Base-by-base conservation (phyloP, 2,797 vertebrate species). In the Echeneis naucrates region DNA sequence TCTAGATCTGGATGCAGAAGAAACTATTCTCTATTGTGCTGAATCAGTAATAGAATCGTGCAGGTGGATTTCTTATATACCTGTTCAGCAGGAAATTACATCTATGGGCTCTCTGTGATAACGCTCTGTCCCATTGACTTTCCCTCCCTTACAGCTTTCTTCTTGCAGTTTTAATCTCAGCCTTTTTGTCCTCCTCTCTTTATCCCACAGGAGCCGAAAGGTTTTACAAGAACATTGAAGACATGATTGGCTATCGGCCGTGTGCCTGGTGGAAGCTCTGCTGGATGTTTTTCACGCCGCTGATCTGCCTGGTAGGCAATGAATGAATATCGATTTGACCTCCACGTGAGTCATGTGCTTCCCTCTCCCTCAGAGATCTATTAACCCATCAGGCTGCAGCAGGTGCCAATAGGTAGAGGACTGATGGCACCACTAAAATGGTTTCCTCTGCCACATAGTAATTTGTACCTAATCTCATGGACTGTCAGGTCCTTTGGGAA, bases 231-330 rank as follows among this genome's bases (percentile, higher is more conserved):
- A 93, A 97, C 86, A 97, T 98, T 0, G 96, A 97, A 84, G 96
- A 97, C 77, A 98, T 98, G 96, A 97, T 98, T 17, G 96, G 97
- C 63, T 97, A 97, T 87, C 92, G 94, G 72, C 96, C 96, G 2
- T 96, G 95, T 47, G 51, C 78, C 35, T 98, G 96, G 95, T 98
- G 97, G 97, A 97, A 96, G 75, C 93, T 96, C 61, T 98, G 97
- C 56, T 98, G 97, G 96, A 92, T 84, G 35, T 93, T 94, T 78
- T 98, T 97, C 87, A 97, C 95, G 0, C 97, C 96, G 6, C 72
- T 95, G 44, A 96, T 97, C 80, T 97, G 96, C 82, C 88, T 97
- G 95, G 97, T 97, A 93, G 12, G 85, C 5, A 11, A 21, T 17
- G 8, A 61, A 40, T 44, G 30, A 62, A 68, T 45, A 56, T 68